Evolutionary conservation across 2,113 vertebrate genomes (phyloP), one percentile per base, ranked within the genome.

Genomic region (Phaethornis superciliosus): DNA sequence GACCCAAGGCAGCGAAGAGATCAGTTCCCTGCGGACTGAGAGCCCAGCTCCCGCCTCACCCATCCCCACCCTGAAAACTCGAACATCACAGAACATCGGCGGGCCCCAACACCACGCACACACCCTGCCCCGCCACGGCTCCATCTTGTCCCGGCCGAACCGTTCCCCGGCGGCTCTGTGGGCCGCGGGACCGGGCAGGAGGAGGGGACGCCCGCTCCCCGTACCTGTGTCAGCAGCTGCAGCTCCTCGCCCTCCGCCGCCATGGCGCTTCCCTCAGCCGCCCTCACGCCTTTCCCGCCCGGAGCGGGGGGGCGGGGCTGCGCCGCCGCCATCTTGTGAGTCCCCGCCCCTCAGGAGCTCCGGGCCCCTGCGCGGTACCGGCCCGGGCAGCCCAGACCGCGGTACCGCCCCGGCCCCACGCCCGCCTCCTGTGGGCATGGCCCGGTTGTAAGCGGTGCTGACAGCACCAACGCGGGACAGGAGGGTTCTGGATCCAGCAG

Each of bases 41-140:
- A 11, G 0, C 10, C 8, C 6, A 3, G 22, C 28, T 28, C 60
- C 30, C 6, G 4, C 4, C 1, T 3, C 40, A 63, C 12, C 2
- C 47, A 3, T 4, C 33, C 40, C 40, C 40, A 40, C 40, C 40
- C 40, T 40, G 40, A 40, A 40, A 40, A n/a, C n/a, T n/a, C n/a
- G n/a, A n/a, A n/a, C n/a, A n/a, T n/a, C n/a, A n/a, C n/a, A n/a
- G n/a, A n/a, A 40, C 40, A 40, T 40, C 40, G 40, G 40, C 11
- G 40, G 40, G 40, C 37, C 37, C 37, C 37, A 40, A 40, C 37
- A 40, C 37, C 37, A 40, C 37, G 44, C 44, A 18, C 44, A 46
- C 6, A 10, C 44, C 44, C 44, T 18, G 44, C 44, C 44, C 44
- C 44, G 44, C 44, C 44, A 13, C 44, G 44, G 44, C 44, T 52